Evolutionary conservation across 64 coral and sea anemone genomes (phyloP), one percentile per base, ranked within the genome.

Genomic region (Hydrozoanthus tunicans): DNA sequence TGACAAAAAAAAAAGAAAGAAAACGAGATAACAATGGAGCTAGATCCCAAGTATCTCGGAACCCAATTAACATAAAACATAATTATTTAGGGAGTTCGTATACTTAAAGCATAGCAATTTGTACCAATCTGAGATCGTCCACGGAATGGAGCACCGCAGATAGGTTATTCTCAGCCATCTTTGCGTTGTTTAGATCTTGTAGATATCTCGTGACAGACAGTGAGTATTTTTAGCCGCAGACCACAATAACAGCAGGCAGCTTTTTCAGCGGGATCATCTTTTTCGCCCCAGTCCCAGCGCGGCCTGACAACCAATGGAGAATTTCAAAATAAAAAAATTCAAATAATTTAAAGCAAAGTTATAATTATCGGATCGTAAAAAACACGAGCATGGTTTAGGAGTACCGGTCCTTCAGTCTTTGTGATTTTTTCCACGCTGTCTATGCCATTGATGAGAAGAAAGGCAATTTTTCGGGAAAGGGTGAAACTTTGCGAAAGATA

Each of bases 61-160:
- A 58, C 4, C 24, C 7, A 3, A 70, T 43, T 15, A 11, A 58
- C 14, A 9, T 86, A 70, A 32, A 68, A 54, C 23, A 68, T 53
- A 51, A 56, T 5, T 6, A 55, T 9, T 1, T 86, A 5, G 1
- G n/a, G 6, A 72, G 4, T 69, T 52, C 6, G 6, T 27, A 25
- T 17, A 24, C 3, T 13, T 64, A 69, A 81, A 51, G 6, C 56
- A 56, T 17, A 83, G 23, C 57, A 11, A 12, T 88, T 84, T 66
- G 65, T 73, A 96, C 94, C 70, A 96, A 80, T 63, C 92, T 43
- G 17, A 96, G 92, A 72, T 91, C 92, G 27, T 96, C 94, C 56
- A 93, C 85, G 80, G 89, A 77, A 59, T 90, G 59, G 6, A 96
- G 76, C 89, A 96, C 91, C 64, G 92, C 94, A 69, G 94, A 91